Evolutionary conservation across 2,888 invertebrate species (phyloP).

Genomic region (Ferrisia virgata): DNA sequence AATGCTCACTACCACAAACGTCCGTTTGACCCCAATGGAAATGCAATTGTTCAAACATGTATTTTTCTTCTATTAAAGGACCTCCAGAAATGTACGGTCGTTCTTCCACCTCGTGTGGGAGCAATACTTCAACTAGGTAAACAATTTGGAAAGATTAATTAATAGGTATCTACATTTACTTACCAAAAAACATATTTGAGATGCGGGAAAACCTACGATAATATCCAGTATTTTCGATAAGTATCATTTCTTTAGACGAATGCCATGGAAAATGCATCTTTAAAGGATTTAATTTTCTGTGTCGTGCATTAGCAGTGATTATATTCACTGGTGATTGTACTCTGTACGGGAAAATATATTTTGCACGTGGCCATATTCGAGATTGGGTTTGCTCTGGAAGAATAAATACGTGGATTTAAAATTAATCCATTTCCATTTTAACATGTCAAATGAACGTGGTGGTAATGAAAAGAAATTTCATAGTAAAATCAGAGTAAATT

Average conservation of each 20-base stretch:
- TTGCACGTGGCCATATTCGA: neutral
- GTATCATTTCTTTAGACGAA: neutral
- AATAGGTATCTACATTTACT: neutral
- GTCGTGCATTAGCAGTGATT: conserved; percentile 62
- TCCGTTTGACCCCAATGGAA: conserved; percentile 67
- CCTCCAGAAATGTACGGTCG: conserved; percentile 46
- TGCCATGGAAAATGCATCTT: neutral
- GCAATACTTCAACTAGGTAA: neutral
- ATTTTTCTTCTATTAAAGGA: conserved; percentile 55
- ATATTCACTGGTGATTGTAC: conserved; percentile 59
- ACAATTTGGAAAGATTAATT: neutral
- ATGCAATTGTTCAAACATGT: conserved; percentile 65
- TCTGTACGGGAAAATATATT: neutral
- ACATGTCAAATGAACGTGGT: no score
- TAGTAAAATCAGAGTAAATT: no score
- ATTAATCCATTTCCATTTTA: no score
- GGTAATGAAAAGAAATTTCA: no score
- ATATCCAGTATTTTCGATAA: conserved; percentile 38
- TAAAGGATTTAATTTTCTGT: conserved; percentile 52
- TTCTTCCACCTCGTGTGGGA: neutral
- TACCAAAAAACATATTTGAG: no score
- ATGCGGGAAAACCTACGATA: conserved; percentile 8
- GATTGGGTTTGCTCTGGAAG: neutral
- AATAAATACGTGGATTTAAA: no score
- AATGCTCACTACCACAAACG: conserved; percentile 65